Conservation (phyloP, 2,888 invertebrate genomes). For the Cheilosia impressa region DNA sequence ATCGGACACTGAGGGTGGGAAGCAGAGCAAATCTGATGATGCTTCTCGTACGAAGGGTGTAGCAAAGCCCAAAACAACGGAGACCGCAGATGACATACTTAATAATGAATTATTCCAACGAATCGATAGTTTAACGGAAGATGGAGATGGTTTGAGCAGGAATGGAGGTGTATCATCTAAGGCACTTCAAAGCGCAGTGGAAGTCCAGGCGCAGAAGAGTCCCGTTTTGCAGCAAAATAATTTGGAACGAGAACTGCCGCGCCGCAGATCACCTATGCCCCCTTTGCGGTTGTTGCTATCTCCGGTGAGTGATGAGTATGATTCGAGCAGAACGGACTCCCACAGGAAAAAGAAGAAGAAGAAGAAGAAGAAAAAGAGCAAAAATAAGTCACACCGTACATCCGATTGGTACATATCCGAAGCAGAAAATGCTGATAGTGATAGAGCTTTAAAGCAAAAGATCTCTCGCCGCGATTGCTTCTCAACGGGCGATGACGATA, state of each 20-base stretch:
- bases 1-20: slow-evolving; percentile 25
- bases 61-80: neutral
- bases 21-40: neutral
- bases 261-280: slow-evolving; percentile 1
- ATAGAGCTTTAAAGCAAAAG: slow-evolving; percentile 6
- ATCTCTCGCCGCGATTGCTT: neutral
- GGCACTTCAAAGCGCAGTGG: neutral
- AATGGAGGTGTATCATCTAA: neutral
- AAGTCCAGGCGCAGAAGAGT: neutral
- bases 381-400: slow-evolving; percentile 16
- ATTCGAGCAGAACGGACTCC: neutral
- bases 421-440: slow-evolving; percentile 22
- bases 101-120: slow-evolving; percentile 39
- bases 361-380: slow-evolving; percentile 59
- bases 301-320: slow-evolving; percentile 14
- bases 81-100: slow-evolving; percentile 22
- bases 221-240: slow-evolving; percentile 33
- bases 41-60: too few relatives aligned
- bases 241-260: neutral
- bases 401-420: slow-evolving; percentile 20
- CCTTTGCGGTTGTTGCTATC: neutral
- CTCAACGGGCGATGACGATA: neutral
- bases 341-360: slow-evolving; percentile 58
- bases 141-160: neutral
- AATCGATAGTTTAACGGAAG: slow-evolving; percentile 39